Base-by-base conservation (phyloP, 2,888 invertebrate genomes). In the Anoplius nigerrimus region DNA sequence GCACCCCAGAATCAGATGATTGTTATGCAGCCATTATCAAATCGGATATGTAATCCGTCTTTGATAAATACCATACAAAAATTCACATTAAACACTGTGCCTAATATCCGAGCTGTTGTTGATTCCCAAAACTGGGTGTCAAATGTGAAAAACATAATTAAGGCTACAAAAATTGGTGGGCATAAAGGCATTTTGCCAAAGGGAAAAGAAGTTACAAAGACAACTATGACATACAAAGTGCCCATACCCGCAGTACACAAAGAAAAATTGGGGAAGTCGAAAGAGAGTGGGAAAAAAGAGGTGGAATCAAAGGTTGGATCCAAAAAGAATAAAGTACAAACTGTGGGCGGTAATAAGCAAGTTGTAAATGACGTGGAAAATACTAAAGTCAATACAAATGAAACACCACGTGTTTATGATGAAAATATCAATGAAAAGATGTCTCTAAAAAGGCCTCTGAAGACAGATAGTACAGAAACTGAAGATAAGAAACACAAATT, bases 191-290 rank as follows among this genome's bases (percentile, higher is more conserved):
- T 89, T 24, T 59, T 89, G 13, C 89, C 89, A 18, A 89, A 89
- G 66, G 84, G 85, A 18, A 82, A 84, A 58, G 88, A 88, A 71
- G 86, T 86, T 13, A 88, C 88, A 8, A 86, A 86, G 55, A 88
- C 89, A 3, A 88, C 88, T 13, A 88, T 87, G 88, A 78, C 88
- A 8, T 89, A 87, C 58, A 89, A 89, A 80, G 87, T 89, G 73
- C 89, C 89, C 57, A 89, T 89, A 53, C 87, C 88, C 4, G 88
- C 88, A 34, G 81, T 88, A 63, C 86, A 86, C 55, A 86, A 86
- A 58, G 87, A 87, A n/a, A 87, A 87, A 60, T 63, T 77, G 2
- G 79, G 78, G 46, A 83, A 80, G 57, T 48, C 42, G n/a, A 82
- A 79, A 20, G 83, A 84, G 51, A 13, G 42, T 15, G 45, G 27